phyloP scores from a whole-genome alignment of 2,797 vertebrate species.

The Ciconia nigra region DNA sequence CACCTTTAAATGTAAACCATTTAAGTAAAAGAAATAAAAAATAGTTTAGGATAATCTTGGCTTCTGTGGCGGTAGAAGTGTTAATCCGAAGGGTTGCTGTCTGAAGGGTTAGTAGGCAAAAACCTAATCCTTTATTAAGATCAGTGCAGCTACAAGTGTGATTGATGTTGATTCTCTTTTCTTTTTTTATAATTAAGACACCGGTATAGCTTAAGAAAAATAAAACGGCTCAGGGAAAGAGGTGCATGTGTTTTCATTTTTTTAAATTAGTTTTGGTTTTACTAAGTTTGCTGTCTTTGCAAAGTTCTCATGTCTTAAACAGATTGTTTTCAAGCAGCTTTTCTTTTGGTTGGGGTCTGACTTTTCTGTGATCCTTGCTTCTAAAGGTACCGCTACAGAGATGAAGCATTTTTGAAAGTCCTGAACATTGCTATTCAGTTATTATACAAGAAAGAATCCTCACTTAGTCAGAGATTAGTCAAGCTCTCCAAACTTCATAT shows the following conservation, averaged over 20 bases:
- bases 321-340: background rate
- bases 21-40: background rate
- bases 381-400: constrained; percentile 85
- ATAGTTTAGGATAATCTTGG: background rate
- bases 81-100: background rate
- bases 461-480: constrained; percentile 68
- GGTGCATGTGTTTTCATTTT: background rate
- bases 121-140: background rate
- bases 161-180: background rate
- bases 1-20: background rate
- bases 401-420: constrained; percentile 78
- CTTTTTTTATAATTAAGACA: background rate
- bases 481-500: constrained; percentile 81
- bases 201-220: background rate
- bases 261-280: background rate
- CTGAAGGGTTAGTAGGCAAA: background rate
- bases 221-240: background rate
- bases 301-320: background rate
- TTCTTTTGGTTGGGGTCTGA: background rate
- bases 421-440: constrained; percentile 71
- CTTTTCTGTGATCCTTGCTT: background rate
- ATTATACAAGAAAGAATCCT: constrained; percentile 73
- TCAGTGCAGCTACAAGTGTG: background rate
- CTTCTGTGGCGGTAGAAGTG: background rate
- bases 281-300: background rate